Conservation (phyloP, 2,797 vertebrate species). For the Notolepis coatsorum region DNA sequence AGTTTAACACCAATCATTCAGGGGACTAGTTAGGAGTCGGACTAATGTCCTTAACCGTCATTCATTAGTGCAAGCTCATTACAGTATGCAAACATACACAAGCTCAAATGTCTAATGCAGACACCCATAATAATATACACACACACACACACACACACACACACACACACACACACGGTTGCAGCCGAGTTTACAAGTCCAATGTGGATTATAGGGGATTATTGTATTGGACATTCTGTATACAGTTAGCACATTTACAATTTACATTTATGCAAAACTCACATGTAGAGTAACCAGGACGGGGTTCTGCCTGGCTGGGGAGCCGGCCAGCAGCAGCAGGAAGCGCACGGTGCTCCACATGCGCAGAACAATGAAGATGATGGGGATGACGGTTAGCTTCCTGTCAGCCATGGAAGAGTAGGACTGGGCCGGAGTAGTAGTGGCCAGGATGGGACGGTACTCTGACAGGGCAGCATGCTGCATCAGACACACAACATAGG, state of each 20-base stretch:
- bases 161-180: background rate
- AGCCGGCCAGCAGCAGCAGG: conserved; percentile 85
- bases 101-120: background rate
- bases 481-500: background rate
- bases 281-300: conserved; percentile 92
- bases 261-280: conserved; percentile 60
- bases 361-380: conserved; percentile 93
- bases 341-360: conserved; percentile 96
- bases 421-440: conserved; percentile 63
- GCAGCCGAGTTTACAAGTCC: background rate
- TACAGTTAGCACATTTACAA: background rate
- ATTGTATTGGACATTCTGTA: background rate
- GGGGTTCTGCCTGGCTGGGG: conserved; percentile 81
- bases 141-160: background rate
- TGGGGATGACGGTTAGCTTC: conserved; percentile 93
- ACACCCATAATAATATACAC: background rate
- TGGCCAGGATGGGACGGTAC: conserved; percentile 91
- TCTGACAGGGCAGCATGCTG: conserved; percentile 92
- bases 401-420: conserved; percentile 85
- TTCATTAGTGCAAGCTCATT: conserved; percentile 4
- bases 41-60: too few relatives aligned
- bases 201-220: background rate
- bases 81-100: conserved; percentile 12
- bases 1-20: background rate
- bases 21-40: background rate